These are phyloP conservation scores for Ashinkailepas kermadecensis DNA, from an alignment of 2,888 invertebrate genomes.

Conservation along the genomic window DNA sequence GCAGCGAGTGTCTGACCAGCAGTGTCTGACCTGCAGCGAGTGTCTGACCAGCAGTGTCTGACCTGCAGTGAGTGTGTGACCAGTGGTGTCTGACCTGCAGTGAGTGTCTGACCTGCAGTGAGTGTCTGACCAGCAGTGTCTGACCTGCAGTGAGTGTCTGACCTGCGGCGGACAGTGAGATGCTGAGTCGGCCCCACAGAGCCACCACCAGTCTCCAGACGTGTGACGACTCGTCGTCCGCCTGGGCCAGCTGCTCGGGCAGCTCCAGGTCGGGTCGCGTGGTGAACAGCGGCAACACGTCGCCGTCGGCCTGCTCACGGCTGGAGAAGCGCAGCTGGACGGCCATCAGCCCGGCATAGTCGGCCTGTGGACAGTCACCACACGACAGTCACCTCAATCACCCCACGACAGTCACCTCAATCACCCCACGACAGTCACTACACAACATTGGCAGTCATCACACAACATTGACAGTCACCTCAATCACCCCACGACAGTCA, in stretches of 20 bases:
- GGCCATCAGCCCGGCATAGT: constrained; percentile 47
- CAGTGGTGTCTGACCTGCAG: too few relatives aligned
- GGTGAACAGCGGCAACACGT: constrained; percentile 29
- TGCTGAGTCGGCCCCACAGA: constrained; percentile 66
- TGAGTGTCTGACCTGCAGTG: too few relatives aligned
- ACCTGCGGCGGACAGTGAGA: constrained; percentile 47
- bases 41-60: too few relatives aligned
- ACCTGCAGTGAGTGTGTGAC: too few relatives aligned
- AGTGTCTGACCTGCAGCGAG: too few relatives aligned
- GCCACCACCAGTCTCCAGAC: constrained; percentile 55
- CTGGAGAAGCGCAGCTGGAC: constrained; percentile 34
- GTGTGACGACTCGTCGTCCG: background rate
- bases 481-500: too few relatives aligned
- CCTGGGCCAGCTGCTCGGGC: background rate
- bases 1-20: too few relatives aligned
- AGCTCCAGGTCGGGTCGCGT: background rate
- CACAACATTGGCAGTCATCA: too few relatives aligned
- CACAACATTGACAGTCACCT: too few relatives aligned
- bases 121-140: too few relatives aligned
- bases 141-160: constrained; percentile 34
- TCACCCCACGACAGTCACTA: too few relatives aligned
- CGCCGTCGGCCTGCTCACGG: constrained; percentile 22
- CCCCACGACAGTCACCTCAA: background rate
- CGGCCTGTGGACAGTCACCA: constrained; percentile 44
- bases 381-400: too few relatives aligned